A percentile compares a stretch with the other conserved stretches of the same genome.
Conservation (phyloP, 2,888 invertebrate species). For the Nemotelus nigrinus region DNA sequence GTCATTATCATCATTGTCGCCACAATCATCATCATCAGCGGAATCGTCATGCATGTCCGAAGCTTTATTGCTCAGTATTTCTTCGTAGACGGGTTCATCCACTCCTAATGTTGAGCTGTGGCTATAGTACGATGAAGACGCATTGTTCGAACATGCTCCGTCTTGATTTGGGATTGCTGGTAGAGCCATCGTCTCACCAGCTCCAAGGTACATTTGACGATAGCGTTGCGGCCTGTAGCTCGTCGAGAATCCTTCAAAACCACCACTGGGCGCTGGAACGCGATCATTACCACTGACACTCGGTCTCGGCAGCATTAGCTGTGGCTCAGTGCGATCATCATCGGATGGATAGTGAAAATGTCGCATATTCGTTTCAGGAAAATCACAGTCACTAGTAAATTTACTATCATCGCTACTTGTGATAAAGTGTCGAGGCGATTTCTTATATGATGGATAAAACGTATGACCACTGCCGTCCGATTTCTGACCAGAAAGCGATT, state of each 20-base stretch:
- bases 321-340: constrained; percentile 47
- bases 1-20: constrained; percentile 56
- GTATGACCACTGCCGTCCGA: constrained; percentile 37
- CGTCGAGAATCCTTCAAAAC: constrained; percentile 5
- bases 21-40: constrained; percentile 57
- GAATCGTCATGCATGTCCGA: constrained; percentile 52
- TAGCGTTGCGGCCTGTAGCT: constrained; percentile 52
- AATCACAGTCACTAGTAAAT: constrained; percentile 45
- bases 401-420: constrained; percentile 50
- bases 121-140: constrained; percentile 45
- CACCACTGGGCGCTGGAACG: background rate
- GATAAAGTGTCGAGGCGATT: constrained; percentile 50
- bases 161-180: constrained; percentile 33
- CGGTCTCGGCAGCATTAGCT: constrained; percentile 46
- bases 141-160: background rate
- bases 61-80: constrained; percentile 59
- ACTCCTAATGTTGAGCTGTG: constrained; percentile 48
- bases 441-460: constrained; percentile 63
- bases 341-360: constrained; percentile 43
- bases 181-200: constrained; percentile 47
- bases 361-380: constrained; percentile 39
- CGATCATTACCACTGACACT: background rate
- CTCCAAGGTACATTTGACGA: constrained; percentile 57
- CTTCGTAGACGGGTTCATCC: constrained; percentile 63
- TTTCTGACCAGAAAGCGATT: constrained; percentile 19